phyloP scores from a whole-genome alignment of 2,797 vertebrate genomes.

The Eulemur albifrons region DNA sequence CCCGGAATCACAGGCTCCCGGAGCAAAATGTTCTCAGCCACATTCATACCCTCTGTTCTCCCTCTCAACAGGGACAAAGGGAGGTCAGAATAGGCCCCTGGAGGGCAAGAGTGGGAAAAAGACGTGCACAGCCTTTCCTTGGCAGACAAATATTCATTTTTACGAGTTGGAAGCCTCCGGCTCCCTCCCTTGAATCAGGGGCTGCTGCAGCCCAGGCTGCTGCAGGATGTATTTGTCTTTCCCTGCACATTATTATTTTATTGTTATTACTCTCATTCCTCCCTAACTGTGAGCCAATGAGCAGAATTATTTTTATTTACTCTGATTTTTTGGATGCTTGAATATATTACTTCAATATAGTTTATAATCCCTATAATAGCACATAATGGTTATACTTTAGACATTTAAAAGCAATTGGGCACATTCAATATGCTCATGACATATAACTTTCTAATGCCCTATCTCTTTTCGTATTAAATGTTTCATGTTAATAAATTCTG shows the following conservation, averaged over 20 bases:
- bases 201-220: conserved; percentile 37
- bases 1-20: neutral
- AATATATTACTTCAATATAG: conserved; percentile 79
- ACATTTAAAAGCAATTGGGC: conserved; percentile 77
- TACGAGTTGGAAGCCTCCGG: conserved; percentile 67
- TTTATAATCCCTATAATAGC: conserved; percentile 78
- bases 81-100: conserved; percentile 68
- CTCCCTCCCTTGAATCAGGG: conserved; percentile 63
- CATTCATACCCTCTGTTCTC: conserved; percentile 47
- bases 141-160: conserved; percentile 72
- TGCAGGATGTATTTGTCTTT: conserved; percentile 60
- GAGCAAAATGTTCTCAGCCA: conserved; percentile 37
- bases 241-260: conserved; percentile 77
- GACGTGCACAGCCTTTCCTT: conserved; percentile 45
- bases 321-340: conserved; percentile 78
- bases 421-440: conserved; percentile 75
- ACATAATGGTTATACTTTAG: conserved; percentile 70
- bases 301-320: conserved; percentile 80
- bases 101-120: conserved; percentile 57
- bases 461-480: conserved; percentile 75
- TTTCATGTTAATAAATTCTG: conserved; percentile 76
- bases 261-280: conserved; percentile 76
- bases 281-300: conserved; percentile 76
- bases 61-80: conserved; percentile 59
- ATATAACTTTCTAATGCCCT: conserved; percentile 71